Evolutionary conservation across 2,797 vertebrate genomes (phyloP), one percentile per base, ranked within the genome.

Genomic region (Dermochelys coriacea): DNA sequence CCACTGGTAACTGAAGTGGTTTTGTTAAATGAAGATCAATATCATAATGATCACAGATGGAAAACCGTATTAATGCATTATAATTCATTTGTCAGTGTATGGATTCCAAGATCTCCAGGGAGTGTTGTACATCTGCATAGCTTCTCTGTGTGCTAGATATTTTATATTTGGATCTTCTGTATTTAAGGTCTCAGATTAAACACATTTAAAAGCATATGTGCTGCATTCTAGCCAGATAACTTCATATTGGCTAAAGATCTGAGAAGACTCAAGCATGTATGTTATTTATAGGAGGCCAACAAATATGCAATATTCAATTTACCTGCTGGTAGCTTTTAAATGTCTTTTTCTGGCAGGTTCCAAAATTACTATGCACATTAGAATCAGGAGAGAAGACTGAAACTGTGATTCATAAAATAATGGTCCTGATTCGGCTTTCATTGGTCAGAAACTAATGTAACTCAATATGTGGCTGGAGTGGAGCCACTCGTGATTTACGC

Each of bases 271-370:
- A 77, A 77, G 47, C 75, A 31, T 5, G 14, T 1, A 82, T 5
- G 1, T 89, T 89, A 61, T 75, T 82, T 2, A 31, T 6, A 84
- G n/a, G 9, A 88, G 90, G 96, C 86, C 47, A 89, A 51, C 45
- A 90, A 57, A 74, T 25, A 82, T 9, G 1, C 7, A 61, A 68
- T 77, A 77, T 71, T 88, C 3, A 0, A 45, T 57, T 86, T 91
- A 88, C 21, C 37, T 83, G 37, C 2, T 86, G 75, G 31, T 37
- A 82, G 57, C 47, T 89, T 90, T 82, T 45, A 84, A 80, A 1
- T 59, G 12, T 54, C 4, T 6, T 34, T 18, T 78, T 12, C 25
- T 75, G 12, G 1, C 15, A 80, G 27, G 2, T 49, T 78, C 90
- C 49, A 82, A 71, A 78, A 11, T 14, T 87, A 23, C 4, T 51